phyloP scores from a whole-genome alignment of 2,113 vertebrate genomes.

The Ailuropoda melanoleuca region DNA sequence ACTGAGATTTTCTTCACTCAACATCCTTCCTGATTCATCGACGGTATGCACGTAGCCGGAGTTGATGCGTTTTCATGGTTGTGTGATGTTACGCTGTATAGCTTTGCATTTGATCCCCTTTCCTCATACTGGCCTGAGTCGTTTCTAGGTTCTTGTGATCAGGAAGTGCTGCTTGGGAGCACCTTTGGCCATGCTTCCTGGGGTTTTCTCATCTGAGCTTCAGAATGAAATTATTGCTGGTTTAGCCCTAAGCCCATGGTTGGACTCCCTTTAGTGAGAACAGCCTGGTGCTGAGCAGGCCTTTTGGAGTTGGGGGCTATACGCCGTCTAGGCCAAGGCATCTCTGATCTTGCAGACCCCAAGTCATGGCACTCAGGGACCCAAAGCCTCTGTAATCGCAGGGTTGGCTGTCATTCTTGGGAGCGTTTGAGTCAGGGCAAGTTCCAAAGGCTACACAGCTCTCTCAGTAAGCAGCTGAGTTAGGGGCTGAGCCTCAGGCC shows the following conservation, averaged over 20 bases:
- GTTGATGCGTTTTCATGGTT: rapidly evolving
- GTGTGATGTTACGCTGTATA: rapidly evolving
- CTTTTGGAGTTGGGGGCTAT: rapidly evolving
- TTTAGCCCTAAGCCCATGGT: background rate
- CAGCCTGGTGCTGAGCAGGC: background rate
- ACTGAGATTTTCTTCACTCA: background rate
- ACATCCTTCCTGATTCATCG: rapidly evolving
- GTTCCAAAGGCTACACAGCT: background rate
- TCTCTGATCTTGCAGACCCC: background rate
- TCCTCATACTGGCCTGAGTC: background rate
- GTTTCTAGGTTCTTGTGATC: background rate
- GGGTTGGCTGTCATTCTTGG: background rate
- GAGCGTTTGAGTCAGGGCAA: background rate
- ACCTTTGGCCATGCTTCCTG: background rate
- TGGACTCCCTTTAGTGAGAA: no score
- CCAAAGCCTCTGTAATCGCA: background rate
- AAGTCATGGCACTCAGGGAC: background rate
- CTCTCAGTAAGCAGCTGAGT: background rate
- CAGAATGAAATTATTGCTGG: no score
- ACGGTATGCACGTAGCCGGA: rapidly evolving
- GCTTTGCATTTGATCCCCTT: rapidly evolving
- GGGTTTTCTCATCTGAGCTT: background rate
- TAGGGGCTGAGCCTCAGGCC: background rate
- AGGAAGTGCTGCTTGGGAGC: background rate
- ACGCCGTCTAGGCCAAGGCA: background rate